A percentile compares a stretch with the other conserved stretches of the same genome.
Evolutionary conservation across 53 echinoderm and acorn worm species (phyloP).

Genomic region (Paracentrotus lividus): DNA sequence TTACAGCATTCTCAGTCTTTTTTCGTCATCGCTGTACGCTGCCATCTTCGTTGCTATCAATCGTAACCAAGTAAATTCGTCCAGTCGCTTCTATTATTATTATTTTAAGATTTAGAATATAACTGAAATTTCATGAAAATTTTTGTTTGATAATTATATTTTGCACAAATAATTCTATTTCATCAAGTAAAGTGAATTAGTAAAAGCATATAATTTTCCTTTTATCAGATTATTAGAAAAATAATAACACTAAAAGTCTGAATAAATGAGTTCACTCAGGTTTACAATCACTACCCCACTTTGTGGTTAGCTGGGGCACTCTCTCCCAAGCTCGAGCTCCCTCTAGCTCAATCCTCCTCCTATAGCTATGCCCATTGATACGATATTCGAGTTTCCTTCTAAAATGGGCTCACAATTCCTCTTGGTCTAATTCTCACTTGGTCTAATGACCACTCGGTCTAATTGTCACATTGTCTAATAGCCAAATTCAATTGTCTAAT

Average conservation of each 20-base stretch:
- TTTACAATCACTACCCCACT: background rate
- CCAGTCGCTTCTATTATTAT: background rate
- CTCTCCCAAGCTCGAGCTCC: background rate
- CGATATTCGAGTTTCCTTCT: no score
- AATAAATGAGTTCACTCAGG: background rate
- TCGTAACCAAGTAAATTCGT: slow-evolving; percentile 51
- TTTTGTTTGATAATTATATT: background rate
- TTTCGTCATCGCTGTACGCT: slow-evolving; percentile 32
- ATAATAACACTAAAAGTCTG: background rate
- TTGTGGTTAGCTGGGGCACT: background rate
- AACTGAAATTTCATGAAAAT: background rate
- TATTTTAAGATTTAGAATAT: background rate
- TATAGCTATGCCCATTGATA: no score
- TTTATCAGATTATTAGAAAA: background rate
- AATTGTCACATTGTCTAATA: no score
- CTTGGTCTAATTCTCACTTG: no score
- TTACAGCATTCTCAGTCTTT: background rate
- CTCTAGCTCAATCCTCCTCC: no score
- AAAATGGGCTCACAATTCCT: no score
- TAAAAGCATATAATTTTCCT: background rate
- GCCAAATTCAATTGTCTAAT: no score
- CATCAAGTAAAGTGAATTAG: background rate
- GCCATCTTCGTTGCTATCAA: slow-evolving; percentile 69
- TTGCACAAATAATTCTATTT: background rate
- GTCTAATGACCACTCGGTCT: no score